Evolutionary conservation across 1,140 invertebrate species (phyloP).

Genomic region (Drosophila cardini): DNA sequence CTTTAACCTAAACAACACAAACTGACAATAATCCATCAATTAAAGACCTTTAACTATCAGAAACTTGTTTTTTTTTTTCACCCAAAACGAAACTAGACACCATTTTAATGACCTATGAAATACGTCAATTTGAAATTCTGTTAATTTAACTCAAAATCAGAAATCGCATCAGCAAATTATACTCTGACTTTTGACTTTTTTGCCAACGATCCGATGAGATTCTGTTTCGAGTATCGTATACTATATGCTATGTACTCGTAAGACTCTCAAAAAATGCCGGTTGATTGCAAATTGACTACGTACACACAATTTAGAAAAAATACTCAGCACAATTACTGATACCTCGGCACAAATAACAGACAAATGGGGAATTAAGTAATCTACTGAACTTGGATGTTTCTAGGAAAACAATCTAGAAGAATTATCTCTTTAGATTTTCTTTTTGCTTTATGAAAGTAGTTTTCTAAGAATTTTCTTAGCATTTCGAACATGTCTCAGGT

Average conservation of each 20-base stretch:
- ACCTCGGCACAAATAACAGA: neutral
- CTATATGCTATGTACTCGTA: slow-evolving; percentile 5
- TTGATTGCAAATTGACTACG: slow-evolving; percentile 36
- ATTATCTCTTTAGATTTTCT: neutral
- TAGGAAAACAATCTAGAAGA: neutral
- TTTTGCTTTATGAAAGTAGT: neutral
- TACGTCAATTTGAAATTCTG: slow-evolving; percentile 28
- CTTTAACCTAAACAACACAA: slow-evolving; percentile 2
- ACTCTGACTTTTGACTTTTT: slow-evolving; percentile 64
- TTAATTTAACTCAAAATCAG: slow-evolving; percentile 20
- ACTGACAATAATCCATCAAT: slow-evolving; percentile 58
- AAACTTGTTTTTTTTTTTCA: slow-evolving; percentile 58
- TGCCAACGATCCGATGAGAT: slow-evolving; percentile 26
- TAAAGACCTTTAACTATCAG: slow-evolving; percentile 26
- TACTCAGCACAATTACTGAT: slow-evolving; percentile 16
- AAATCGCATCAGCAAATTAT: slow-evolving; percentile 24
- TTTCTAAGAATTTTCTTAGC: neutral
- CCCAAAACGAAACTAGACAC: slow-evolving; percentile 56
- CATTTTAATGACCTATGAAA: slow-evolving; percentile 68
- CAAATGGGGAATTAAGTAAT: neutral
- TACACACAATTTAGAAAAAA: slow-evolving; percentile 24
- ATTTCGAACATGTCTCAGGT: neutral
- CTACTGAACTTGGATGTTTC: neutral
- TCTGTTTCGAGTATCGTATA: slow-evolving; percentile 11
- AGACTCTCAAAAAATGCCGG: slow-evolving; percentile 34